phyloP scores from a whole-genome alignment of 2,113 vertebrate genomes.

The Calypte anna region DNA sequence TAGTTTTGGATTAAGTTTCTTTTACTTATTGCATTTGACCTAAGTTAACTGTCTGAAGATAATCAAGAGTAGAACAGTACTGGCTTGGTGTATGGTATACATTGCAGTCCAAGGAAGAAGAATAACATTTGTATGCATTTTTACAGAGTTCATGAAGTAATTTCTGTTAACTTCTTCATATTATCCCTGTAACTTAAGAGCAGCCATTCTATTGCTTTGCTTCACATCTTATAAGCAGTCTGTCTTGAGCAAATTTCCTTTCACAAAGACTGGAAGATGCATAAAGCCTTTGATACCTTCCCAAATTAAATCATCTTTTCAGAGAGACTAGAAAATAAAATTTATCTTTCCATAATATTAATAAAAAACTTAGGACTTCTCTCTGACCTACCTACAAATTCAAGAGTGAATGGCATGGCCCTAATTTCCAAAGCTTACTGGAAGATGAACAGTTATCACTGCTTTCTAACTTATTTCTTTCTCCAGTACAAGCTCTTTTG shows the following conservation, averaged over 20 bases:
- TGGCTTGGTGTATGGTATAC: neutral
- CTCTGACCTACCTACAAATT: neutral
- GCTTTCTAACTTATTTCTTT: neutral
- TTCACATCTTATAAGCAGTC: neutral
- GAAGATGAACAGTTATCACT: slow-evolving; percentile 23
- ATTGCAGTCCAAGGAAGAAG: neutral
- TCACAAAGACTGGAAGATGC: neutral
- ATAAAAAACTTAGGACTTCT: slow-evolving; percentile 27
- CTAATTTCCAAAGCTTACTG: neutral
- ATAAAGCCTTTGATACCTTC: neutral
- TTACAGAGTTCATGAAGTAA: neutral
- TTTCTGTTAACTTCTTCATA: neutral
- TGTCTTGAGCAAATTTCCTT: neutral
- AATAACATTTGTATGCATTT: neutral
- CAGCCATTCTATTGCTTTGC: neutral
- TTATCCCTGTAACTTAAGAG: neutral
- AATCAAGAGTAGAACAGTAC: neutral
- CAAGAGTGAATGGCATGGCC: neutral
- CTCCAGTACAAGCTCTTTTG: neutral
- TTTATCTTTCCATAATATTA: slow-evolving; percentile 1
- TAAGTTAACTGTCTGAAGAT: neutral
- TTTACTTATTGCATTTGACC: neutral
- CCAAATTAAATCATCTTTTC: neutral
- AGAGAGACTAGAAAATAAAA: slow-evolving; percentile 23
- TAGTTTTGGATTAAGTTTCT: neutral